Percentiles rank a stretch among this genome's conserved stretches.
These are phyloP conservation scores for Drosophila tani DNA, from an alignment of 1,140 invertebrate genomes.

Conservation along the genomic window DNA sequence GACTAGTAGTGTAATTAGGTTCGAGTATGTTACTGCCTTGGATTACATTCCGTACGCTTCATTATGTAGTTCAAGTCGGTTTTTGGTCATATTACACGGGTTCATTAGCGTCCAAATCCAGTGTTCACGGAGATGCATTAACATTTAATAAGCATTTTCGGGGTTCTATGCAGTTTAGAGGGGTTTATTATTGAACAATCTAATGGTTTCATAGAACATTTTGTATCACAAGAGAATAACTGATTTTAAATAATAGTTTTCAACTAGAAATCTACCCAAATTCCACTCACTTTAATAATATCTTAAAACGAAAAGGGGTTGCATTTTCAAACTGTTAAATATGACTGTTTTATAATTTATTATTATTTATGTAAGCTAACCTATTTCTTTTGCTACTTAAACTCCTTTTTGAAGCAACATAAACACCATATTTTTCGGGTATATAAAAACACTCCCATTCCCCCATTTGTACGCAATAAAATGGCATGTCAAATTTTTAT, in stretches of 20 bases:
- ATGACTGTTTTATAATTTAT: too few species aligned
- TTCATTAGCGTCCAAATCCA: slow-evolving; percentile 17
- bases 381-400: not conserved
- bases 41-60: slow-evolving; percentile 28
- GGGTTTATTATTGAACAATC: not conserved
- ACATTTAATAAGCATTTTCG: not conserved
- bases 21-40: slow-evolving; percentile 30
- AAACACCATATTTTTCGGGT: not conserved
- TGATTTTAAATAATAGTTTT: too few species aligned
- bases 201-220: not conserved
- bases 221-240: too few species aligned
- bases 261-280: too few species aligned
- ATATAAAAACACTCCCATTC: not conserved
- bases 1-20: slow-evolving; percentile 53
- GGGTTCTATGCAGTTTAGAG: too few species aligned
- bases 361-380: not conserved
- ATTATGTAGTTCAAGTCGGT: slow-evolving; percentile 19
- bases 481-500: slow-evolving; percentile 10
- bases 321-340: not conserved
- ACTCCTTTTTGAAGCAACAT: not conserved
- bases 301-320: not conserved
- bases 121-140: not conserved
- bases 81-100: slow-evolving; percentile 7
- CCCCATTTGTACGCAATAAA: slow-evolving; percentile 6
- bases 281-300: not conserved